A percentile compares a stretch with the other conserved stretches of the same genome.
Evolutionary conservation across 2,113 vertebrate species (phyloP).

Genomic region (Lophotis ruficrista): DNA sequence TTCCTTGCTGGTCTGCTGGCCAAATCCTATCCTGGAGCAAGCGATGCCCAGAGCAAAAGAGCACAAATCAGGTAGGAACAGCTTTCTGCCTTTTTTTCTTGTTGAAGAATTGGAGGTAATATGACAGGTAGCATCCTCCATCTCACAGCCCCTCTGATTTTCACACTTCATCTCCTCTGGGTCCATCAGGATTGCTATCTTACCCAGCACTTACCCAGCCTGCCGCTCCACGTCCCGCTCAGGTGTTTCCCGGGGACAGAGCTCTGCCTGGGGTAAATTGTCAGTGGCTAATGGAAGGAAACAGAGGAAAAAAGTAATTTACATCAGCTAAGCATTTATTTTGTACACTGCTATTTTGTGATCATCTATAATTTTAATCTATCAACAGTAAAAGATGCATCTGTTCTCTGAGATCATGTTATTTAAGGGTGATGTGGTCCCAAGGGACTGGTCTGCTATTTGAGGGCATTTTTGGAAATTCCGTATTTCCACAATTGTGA

Average conservation of each 20-base stretch:
- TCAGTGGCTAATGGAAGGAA: conserved; percentile 14
- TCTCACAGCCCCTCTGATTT: background rate
- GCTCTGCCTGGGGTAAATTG: conserved; percentile 5
- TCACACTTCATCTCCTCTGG: background rate
- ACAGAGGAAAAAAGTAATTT: conserved; percentile 12
- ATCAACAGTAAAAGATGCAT: conserved; percentile 7
- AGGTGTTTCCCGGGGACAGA: background rate
- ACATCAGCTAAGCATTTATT: background rate
- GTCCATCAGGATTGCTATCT: background rate
- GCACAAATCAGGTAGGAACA: background rate
- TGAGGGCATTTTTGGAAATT: background rate
- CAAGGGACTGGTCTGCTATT: background rate
- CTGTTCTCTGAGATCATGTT: background rate
- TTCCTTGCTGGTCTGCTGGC: background rate
- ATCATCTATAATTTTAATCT: conserved; percentile 39
- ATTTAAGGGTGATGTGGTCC: background rate
- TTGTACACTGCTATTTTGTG: background rate
- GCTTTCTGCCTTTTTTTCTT: background rate
- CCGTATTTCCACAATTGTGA: background rate
- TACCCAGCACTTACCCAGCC: background rate
- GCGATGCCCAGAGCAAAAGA: background rate
- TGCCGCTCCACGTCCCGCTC: background rate
- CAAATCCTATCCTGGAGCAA: conserved; percentile 31
- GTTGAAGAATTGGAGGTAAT: background rate
- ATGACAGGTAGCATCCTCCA: background rate